A percentile compares a stretch with the other conserved stretches of the same genome.
These are phyloP conservation scores for Porites australiensis DNA, from an alignment of 64 coral and sea anemone species.

Conservation along the genomic window DNA sequence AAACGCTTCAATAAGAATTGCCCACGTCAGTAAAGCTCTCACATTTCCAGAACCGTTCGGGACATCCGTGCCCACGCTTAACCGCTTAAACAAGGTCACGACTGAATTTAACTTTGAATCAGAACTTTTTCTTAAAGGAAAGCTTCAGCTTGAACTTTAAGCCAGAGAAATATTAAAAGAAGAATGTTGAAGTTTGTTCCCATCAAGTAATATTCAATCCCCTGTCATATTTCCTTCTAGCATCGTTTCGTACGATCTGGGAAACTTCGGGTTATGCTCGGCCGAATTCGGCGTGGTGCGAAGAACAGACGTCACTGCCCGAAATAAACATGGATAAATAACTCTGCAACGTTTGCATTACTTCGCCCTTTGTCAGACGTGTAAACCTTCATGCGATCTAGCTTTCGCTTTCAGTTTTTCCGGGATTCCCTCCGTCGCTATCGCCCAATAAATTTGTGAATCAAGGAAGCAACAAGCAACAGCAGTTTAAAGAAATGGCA, in stretches of 20 bases:
- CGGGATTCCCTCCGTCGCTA: no score
- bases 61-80: no score
- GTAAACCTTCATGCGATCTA: neutral
- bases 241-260: neutral
- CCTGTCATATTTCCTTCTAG: neutral
- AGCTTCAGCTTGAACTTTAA: no score
- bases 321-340: neutral
- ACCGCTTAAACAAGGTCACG: no score
- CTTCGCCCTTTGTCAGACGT: neutral
- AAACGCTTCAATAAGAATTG: no score
- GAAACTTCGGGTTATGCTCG: neutral
- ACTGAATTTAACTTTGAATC: no score
- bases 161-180: no score
- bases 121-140: no score
- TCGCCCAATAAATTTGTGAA: neutral
- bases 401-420: neutral
- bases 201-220: no score
- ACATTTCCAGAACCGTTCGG: no score
- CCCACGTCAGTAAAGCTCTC: no score
- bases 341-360: neutral
- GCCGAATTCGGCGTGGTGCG: neutral
- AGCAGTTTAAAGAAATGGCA: conserved; percentile 41
- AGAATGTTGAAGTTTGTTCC: no score
- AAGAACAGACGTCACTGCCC: neutral
- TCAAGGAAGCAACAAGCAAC: neutral